Conservation (phyloP, 2,888 invertebrate species). For the Bhutanitis thaidina region DNA sequence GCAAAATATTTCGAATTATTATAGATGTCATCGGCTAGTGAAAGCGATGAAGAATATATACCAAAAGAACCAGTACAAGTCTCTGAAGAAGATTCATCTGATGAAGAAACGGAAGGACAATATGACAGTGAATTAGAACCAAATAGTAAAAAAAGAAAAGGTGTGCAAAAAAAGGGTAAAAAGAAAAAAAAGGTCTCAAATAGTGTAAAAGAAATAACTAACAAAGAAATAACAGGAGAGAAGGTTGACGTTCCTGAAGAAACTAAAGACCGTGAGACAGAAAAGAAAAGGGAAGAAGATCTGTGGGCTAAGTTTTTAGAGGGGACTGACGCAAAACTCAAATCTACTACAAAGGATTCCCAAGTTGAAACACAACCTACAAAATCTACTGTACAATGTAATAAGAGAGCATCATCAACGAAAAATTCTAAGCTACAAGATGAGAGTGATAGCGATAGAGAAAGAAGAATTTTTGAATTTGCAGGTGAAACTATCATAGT, state of each 20-base stretch:
- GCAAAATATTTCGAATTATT: not conserved
- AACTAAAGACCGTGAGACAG: slow-evolving; percentile 75
- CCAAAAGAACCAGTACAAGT: slow-evolving; percentile 82
- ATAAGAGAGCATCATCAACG: slow-evolving; percentile 10
- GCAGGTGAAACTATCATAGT: slow-evolving; percentile 90
- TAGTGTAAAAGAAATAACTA: slow-evolving; percentile 27
- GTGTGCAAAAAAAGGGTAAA: slow-evolving; percentile 37
- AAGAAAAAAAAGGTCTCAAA: slow-evolving; percentile 48
- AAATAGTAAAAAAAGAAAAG: slow-evolving; percentile 58
- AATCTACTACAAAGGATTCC: slow-evolving; percentile 27
- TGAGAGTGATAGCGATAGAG: slow-evolving; percentile 74
- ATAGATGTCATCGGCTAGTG: slow-evolving; percentile 83
- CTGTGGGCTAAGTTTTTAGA: slow-evolving; percentile 90
- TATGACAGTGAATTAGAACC: slow-evolving; percentile 70
- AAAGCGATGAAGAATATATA: slow-evolving; percentile 90
- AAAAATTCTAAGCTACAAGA: slow-evolving; percentile 23
- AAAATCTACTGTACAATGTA: slow-evolving; percentile 4
- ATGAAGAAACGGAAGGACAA: slow-evolving; percentile 79
- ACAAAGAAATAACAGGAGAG: slow-evolving; percentile 28
- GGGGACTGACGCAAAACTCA: slow-evolving; percentile 80
- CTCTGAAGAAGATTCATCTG: slow-evolving; percentile 84
- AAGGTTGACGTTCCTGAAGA: slow-evolving; percentile 43
- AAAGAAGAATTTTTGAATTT: slow-evolving; percentile 89
- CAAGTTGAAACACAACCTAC: slow-evolving; percentile 32
- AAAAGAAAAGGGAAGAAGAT: slow-evolving; percentile 86